Conservation (phyloP, 2,797 vertebrate genomes). For the Rhinoraja longicauda region DNA sequence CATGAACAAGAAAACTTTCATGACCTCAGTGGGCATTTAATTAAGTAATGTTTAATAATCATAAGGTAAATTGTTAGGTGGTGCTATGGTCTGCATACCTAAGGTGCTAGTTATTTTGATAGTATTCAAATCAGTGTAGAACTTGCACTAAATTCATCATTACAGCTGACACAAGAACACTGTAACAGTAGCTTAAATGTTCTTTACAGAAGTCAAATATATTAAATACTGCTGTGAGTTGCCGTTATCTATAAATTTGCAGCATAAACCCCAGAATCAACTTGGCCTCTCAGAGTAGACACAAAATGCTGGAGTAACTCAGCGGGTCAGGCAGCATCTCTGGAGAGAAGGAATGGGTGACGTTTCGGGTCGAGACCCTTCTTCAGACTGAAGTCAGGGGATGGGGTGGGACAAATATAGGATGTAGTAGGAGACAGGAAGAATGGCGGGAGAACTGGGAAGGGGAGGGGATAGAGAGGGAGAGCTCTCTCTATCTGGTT, state of each 20-base stretch:
- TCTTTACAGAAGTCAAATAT: neutral
- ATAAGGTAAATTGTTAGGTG: neutral
- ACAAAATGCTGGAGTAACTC: too few relatives aligned
- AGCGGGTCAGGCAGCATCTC: too few relatives aligned
- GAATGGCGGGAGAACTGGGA: too few relatives aligned
- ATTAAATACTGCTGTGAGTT: neutral
- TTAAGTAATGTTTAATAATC: neutral
- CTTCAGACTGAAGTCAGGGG: too few relatives aligned
- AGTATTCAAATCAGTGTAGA: neutral
- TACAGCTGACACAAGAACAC: neutral
- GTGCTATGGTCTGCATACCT: neutral
- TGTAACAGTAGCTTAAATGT: neutral
- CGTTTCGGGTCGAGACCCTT: too few relatives aligned
- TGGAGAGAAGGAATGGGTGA: too few relatives aligned
- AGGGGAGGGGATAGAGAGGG: too few relatives aligned
- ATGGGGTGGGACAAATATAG: too few relatives aligned
- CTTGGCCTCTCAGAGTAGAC: too few relatives aligned
- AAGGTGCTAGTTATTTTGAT: conserved; percentile 8
- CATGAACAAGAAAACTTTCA: neutral
- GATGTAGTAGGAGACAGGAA: too few relatives aligned
- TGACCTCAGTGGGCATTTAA: neutral
- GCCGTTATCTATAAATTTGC: neutral
- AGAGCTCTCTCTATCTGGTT: too few relatives aligned
- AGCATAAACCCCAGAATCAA: too few relatives aligned
- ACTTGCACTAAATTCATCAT: neutral